Base-by-base conservation (phyloP, 2,797 vertebrate genomes). In the Thalassophryne amazonica region DNA sequence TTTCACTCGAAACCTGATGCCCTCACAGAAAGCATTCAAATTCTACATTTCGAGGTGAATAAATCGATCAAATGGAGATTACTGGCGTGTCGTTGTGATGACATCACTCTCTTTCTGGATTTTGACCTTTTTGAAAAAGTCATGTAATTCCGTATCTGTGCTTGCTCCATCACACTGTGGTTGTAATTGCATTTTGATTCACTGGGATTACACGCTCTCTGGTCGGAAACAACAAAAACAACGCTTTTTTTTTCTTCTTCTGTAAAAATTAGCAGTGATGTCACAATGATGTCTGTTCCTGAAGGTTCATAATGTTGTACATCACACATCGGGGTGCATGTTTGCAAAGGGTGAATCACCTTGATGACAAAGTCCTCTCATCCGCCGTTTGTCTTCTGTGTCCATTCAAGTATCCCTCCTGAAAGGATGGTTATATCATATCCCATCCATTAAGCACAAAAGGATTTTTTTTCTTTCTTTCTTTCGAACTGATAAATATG, bases 41-140 rank as follows among this genome's bases (percentile, higher is more conserved):
- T 52, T 51, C 16, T n/a, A n/a, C n/a, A n/a, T n/a, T n/a, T n/a
- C n/a, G n/a, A n/a, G n/a, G n/a, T n/a, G n/a, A n/a, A n/a, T n/a
- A n/a, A n/a, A n/a, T n/a, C n/a, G n/a, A n/a, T n/a, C n/a, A n/a
- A n/a, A n/a, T n/a, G n/a, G n/a, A n/a, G n/a, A 25, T 16, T 13
- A 33, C 33, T 10, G 28, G 16, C 12, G n/a, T 24, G 34, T 14
- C 12, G n/a, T 23, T 24, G 16, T 22, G 56, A 6, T 27, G 33
- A 52, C 52, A 32, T 38, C 18, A 6, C 4, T 36, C 9, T 28
- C 46, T 58, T 55, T 45, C n/a, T 31, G 31, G 38, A 24, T 57
- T n/a, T 4, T 16, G 49, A 41, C 16, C 20, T 19, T 60, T 49
- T 50, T 15, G 3, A 35, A 77, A 82, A 76, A 57, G 72, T 76